Base-by-base conservation (phyloP, 1,140 invertebrate species). In the Mycetomoellerius zeteki region DNA sequence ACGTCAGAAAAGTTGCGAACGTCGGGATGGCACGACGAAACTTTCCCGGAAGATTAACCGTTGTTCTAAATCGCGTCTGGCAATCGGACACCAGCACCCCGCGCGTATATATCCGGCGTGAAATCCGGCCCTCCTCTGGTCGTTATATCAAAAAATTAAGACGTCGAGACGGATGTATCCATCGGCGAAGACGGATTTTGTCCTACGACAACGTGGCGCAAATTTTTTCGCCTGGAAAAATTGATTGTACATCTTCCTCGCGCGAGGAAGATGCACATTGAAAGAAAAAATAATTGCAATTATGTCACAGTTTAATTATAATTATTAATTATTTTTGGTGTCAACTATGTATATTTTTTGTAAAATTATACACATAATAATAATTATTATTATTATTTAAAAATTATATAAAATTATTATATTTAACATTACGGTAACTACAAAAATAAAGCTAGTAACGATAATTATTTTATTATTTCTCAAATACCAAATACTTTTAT, bases 21-120 rank as follows among this genome's bases (percentile, higher is more conserved):
- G 80, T 84, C 80, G 37, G 37, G 62, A 69, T 16, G 30, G 14
- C n/a, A 43, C 52, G 67, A 19, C 54, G 69, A 75, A 84, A 84
- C 80, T 75, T 75, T 73, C 19, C 80, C 80, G 54, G 80, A 60
- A 84, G 80, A 84, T 84, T 84, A 84, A 84, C 69, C 69, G 80
- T 84, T 75, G 80, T 84, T 69, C 80, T 84, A 73, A 73, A 84
- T 84, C 69, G 80, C 37, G 24, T 37, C 16, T 27, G 69, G 80
- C 54, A 84, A 84, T 75, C 69, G 80, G 80, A 84, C 80, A 84
- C 80, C 69, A n/a, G 10, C 65, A 37, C n/a, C 12, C 24, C 24
- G 16, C 30, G 16, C 12, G 7, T 19, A 33, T 84, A 62, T 54
- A 80, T 75, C 80, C 37, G 24, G 14, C 24, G 12, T 62, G 37